Percentiles rank a stretch among this genome's conserved stretches.
Evolutionary conservation across 2,888 invertebrate genomes (phyloP).

Genomic region (Drosophila monieri): DNA sequence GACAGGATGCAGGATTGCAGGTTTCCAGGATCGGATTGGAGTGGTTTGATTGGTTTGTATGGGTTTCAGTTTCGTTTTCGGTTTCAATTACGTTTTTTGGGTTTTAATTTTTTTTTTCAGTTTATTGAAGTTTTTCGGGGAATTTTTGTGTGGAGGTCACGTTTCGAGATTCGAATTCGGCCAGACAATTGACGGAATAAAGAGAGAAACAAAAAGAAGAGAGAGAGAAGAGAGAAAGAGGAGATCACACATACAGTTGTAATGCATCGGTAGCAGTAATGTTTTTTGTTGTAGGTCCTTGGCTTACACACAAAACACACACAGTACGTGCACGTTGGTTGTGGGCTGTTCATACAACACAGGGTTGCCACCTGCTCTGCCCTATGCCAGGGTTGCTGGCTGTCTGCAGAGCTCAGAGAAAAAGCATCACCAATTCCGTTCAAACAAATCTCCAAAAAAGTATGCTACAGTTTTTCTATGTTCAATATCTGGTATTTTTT

Average conservation of each 20-base stretch:
- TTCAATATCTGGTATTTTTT: background rate
- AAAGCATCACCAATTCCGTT: conserved; percentile 17
- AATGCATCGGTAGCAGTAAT: conserved; percentile 73
- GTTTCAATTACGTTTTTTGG: conserved; percentile 4
- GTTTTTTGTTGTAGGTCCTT: conserved; percentile 62
- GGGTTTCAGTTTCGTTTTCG: conserved; percentile 1
- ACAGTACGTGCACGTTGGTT: conserved; percentile 64
- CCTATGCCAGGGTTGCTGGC: conserved; percentile 1
- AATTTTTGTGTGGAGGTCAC: conserved; percentile 27
- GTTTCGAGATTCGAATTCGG: conserved; percentile 23
- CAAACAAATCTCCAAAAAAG: conserved; percentile 2
- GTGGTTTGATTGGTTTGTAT: background rate
- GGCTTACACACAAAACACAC: conserved; percentile 73
- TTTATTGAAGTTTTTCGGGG: background rate
- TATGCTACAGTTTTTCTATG: background rate
- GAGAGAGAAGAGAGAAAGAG: conserved; percentile 77
- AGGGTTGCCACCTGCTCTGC: conserved; percentile 46
- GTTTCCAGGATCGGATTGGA: conserved; percentile 4
- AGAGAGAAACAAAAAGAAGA: conserved; percentile 78
- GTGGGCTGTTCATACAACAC: conserved; percentile 50
- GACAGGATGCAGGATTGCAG: conserved; percentile 28
- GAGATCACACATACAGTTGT: conserved; percentile 79
- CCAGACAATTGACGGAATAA: conserved; percentile 62
- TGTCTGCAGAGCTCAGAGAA: conserved; percentile 29
- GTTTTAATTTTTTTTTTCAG: background rate